phyloP scores from a whole-genome alignment of 2,888 invertebrate genomes.

The Meiosimyza platycephala region DNA sequence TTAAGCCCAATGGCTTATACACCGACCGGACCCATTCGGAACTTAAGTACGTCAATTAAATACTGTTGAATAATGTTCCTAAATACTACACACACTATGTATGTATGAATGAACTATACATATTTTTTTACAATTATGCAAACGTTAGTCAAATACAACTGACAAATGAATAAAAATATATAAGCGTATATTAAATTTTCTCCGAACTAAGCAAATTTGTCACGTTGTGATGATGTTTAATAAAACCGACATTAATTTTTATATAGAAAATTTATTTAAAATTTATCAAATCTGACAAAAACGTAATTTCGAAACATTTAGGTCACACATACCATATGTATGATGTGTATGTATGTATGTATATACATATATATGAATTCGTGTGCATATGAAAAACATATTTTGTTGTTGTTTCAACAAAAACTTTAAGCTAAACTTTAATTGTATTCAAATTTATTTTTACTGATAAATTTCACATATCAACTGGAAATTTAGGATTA shows the following conservation, averaged over 20 bases:
- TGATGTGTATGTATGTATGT: conserved; percentile 18
- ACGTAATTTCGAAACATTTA: not conserved
- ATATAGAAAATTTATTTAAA: conserved; percentile 9
- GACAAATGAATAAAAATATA: too few species aligned
- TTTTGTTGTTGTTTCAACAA: not conserved
- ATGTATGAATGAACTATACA: too few species aligned
- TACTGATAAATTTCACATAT: conserved; percentile 34
- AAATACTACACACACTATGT: too few species aligned
- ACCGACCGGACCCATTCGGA: too few species aligned
- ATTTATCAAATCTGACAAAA: conserved; percentile 11
- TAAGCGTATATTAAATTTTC: too few species aligned
- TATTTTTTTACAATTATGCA: too few species aligned
- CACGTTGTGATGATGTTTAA: not conserved
- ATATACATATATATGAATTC: not conserved
- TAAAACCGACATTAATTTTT: conserved; percentile 8
- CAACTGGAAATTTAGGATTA: conserved; percentile 34
- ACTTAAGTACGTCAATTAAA: too few species aligned
- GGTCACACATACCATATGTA: too few species aligned
- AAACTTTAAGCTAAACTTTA: conserved; percentile 9
- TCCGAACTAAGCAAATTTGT: too few species aligned
- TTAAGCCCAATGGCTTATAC: too few species aligned
- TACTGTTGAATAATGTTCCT: too few species aligned
- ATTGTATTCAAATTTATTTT: conserved; percentile 32
- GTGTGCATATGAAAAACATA: not conserved
- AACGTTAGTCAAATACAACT: too few species aligned